Conservation (phyloP, 1,140 invertebrate genomes). For the Drosophila nigromelanica region DNA sequence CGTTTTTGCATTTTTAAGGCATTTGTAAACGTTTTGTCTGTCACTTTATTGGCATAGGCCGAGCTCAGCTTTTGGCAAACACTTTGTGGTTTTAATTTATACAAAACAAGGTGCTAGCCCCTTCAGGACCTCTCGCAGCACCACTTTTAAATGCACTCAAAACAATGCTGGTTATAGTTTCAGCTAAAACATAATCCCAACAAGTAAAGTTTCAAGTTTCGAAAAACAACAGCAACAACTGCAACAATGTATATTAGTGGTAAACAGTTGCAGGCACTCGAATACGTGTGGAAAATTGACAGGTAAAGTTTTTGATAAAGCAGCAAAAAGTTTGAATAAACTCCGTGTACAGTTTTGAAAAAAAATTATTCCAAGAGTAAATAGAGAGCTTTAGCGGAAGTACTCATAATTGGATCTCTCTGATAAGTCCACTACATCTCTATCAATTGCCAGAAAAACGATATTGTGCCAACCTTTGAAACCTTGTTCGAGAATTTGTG, state of each 20-base stretch:
- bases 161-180: slow-evolving; percentile 68
- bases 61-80: slow-evolving; percentile 58
- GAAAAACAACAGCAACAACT: slow-evolving; percentile 8
- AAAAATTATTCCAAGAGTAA: neutral
- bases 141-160: slow-evolving; percentile 6
- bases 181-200: slow-evolving; percentile 52
- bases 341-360: neutral
- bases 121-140: neutral
- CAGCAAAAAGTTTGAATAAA: neutral
- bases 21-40: slow-evolving; percentile 23
- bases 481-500: slow-evolving; percentile 14
- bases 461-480: neutral
- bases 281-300: neutral
- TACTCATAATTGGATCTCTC: neutral
- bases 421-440: neutral
- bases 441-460: neutral
- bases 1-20: slow-evolving; percentile 43
- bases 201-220: slow-evolving; percentile 54
- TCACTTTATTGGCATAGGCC: slow-evolving; percentile 49
- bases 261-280: too few relatives aligned
- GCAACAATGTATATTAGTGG: neutral
- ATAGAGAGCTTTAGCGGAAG: neutral
- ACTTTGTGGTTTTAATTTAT: slow-evolving; percentile 66
- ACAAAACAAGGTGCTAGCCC: slow-evolving; percentile 26
- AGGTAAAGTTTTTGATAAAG: neutral